phyloP scores from a whole-genome alignment of 2,113 vertebrate genomes.

The Rostratula benghalensis region DNA sequence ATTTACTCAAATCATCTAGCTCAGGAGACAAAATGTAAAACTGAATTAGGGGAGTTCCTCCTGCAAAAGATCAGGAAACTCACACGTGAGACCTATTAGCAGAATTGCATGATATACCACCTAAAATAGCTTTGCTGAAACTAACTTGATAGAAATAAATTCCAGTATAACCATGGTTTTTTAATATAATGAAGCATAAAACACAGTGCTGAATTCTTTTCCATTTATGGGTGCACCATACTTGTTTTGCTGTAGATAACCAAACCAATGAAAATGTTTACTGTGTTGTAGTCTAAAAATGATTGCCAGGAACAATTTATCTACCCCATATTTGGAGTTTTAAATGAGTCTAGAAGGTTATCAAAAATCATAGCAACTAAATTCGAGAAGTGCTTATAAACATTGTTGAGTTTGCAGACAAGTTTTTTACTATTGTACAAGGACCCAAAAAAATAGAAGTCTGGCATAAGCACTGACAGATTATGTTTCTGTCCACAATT shows the following conservation, averaged over 20 bases:
- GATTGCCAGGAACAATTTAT: background rate
- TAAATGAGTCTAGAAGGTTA: constrained; percentile 10
- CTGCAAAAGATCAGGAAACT: background rate
- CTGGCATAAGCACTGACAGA: constrained; percentile 42
- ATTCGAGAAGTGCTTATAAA: constrained; percentile 45
- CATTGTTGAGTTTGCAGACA: background rate
- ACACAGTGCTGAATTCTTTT: background rate
- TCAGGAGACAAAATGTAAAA: background rate
- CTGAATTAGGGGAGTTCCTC: background rate
- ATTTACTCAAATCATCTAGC: background rate
- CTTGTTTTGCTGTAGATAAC: constrained; percentile 17
- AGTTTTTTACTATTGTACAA: background rate
- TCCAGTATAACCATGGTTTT: background rate
- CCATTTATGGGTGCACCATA: background rate
- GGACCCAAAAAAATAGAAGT: background rate
- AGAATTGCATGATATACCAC: background rate
- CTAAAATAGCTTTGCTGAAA: background rate
- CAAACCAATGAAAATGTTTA: background rate
- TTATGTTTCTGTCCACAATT: background rate
- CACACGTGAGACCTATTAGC: background rate
- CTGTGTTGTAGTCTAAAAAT: background rate
- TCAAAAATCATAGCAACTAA: background rate
- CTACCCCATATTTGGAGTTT: background rate
- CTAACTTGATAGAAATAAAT: background rate
- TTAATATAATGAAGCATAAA: background rate